Base-by-base conservation (phyloP, 2,888 invertebrate species). In the Sinhomidia bicolor region DNA sequence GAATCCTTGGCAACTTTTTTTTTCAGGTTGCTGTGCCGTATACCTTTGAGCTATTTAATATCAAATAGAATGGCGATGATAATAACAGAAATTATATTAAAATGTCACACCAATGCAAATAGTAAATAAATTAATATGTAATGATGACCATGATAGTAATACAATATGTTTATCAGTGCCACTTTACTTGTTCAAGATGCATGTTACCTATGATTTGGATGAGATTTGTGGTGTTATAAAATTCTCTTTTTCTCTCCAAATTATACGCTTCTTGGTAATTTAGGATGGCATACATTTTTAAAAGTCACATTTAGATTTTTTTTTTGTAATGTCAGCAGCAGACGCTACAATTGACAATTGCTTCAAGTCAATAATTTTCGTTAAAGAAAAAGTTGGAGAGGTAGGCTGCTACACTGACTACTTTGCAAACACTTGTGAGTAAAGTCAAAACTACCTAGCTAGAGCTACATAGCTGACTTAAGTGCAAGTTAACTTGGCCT, bases 1-100 rank as follows among this genome's bases (percentile, higher is more conserved):
- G 44, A n/a, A 26, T 81, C 62, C 74, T 76, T 76, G 84, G 47
- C 76, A 62, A 76, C 32, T 41, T 14, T 32, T 62, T 20, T 71
- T 68, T 71, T 41, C 26, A 62, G 10, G 62, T 14, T 29, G 12
- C 14, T 62, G 29, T 29, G 47, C n/a, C 26, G n/a, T n/a, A n/a
- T n/a, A n/a, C 60, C 76, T 84, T 47, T 84, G 54, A 41, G 57
- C 57, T n/a, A n/a, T n/a, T n/a, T 57, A 84, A 60, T 76, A 84
- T 60, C 57, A 41, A 41, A 51, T n/a, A 7, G 23, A 82, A n/a
- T n/a, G n/a, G n/a, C n/a, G n/a, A 51, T 68, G 41, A 51, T 82
- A 82, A 71, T 71, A 7, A 71, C 17, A 71, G 41, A 44, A 71
- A 71, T 71, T 71, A 71, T 29, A 29, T 29, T 29, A 29, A 71